Evolutionary conservation across 2,888 invertebrate species (phyloP), one percentile per base, ranked within the genome.

Genomic region (Ligdia adustata): DNA sequence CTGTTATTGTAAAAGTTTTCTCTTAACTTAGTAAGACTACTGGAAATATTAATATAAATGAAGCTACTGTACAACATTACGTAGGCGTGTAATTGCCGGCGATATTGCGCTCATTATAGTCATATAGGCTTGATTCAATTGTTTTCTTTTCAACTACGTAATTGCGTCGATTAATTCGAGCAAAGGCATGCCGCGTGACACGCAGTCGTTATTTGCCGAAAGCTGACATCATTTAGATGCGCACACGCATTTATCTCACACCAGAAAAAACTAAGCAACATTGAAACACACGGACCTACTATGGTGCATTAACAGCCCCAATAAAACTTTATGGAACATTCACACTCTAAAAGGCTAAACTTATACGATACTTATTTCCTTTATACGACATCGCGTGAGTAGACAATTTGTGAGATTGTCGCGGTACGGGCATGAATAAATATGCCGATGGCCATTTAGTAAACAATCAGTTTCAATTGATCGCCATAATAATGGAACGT

Each of bases 131-230:
- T 66, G 73, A 62, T 75, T 71, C 69, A 72, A 82, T 84, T 86
- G 79, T 87, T 85, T 88, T 88, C 81, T 86, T 83, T 87, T 87
- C 82, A 83, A 76, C 77, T 75, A 62, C 64, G 73, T 75, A 87
- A 88, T 86, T 83, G 70, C 76, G 62, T 70, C 81, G 83, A 90
- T 89, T 89, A 89, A 85, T 79, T 80, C 82, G 61, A 75, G 81
- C 75, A 75, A 73, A 79, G 69, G 63, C 77, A 72, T 66, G 63
- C 69, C 69, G 79, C 79, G 74, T 79, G 80, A 80, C 79, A 76
- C 63, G 69, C 71, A 74, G 37, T 14, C 29, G 16, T 29, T 39
- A 31, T 28, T 64, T 57, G 49, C 54, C 45, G 46, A 40, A 59
- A 55, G 68, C 73, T 82, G 79, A 79, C 83, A 79, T 81, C 79